Conservation (phyloP, 2,888 invertebrate genomes). For the Sericinus montela region DNA sequence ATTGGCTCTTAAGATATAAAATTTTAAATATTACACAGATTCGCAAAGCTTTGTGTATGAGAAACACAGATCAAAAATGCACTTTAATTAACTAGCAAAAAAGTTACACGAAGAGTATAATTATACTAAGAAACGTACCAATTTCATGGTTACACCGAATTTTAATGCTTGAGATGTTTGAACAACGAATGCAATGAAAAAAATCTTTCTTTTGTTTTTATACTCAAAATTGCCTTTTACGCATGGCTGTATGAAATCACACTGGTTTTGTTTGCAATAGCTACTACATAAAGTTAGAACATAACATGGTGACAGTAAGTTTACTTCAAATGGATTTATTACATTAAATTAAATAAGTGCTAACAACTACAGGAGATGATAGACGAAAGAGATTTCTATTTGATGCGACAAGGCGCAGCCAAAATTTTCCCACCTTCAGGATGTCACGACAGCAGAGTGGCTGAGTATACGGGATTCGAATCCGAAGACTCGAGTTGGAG, state of each 20-base stretch:
- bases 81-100: neutral
- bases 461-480: no score
- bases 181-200: conserved; percentile 46
- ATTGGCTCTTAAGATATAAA: no score
- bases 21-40: no score
- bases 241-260: conserved; percentile 41
- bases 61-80: neutral
- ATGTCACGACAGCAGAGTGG: no score
- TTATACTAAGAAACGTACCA: conserved; percentile 45
- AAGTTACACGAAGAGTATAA: neutral
- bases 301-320: neutral
- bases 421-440: no score
- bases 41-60: no score
- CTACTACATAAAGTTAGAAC: conserved; percentile 29
- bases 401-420: no score
- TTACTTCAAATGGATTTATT: no score
- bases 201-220: conserved; percentile 56
- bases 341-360: no score
- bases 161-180: conserved; percentile 32
- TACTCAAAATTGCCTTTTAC: conserved; percentile 48
- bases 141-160: conserved; percentile 49
- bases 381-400: no score
- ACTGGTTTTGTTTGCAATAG: conserved; percentile 27
- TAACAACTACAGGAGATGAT: no score
- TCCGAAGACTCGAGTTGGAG: no score